Evolutionary conservation across 2,888 invertebrate genomes (phyloP).

Genomic region (Odontocerum albicorne): DNA sequence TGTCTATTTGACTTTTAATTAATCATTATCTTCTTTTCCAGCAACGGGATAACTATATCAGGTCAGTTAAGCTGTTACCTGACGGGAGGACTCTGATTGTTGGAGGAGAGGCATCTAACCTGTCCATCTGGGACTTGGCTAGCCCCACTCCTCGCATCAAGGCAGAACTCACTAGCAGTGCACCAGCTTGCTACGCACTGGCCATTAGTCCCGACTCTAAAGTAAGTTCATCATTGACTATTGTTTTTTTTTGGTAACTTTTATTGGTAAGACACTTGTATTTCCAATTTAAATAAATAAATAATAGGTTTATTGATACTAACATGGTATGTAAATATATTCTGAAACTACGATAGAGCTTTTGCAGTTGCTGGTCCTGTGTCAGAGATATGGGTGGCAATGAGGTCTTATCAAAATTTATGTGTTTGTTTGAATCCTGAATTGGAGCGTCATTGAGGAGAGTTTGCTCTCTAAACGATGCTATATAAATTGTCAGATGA

Average conservation of each 20-base stretch:
- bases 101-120: constrained; percentile 92
- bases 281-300: not conserved
- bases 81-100: constrained; percentile 94
- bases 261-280: not conserved
- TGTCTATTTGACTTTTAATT: too few species aligned
- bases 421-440: too few species aligned
- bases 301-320: not conserved
- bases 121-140: constrained; percentile 95
- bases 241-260: too few species aligned
- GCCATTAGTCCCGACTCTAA: constrained; percentile 95
- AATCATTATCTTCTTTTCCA: constrained; percentile 51
- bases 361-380: too few species aligned
- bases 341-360: too few species aligned
- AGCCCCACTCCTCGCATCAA: constrained; percentile 89
- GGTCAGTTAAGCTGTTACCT: constrained; percentile 90
- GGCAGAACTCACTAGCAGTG: constrained; percentile 90
- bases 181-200: constrained; percentile 96
- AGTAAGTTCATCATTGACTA: constrained; percentile 46
- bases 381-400: too few species aligned
- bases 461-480: too few species aligned
- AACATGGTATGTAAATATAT: too few species aligned
- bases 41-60: constrained; percentile 94
- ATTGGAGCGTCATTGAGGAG: too few species aligned
- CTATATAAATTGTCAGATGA: too few species aligned
- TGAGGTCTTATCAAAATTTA: too few species aligned